Evolutionary conservation across 2,888 invertebrate species (phyloP).

Genomic region (Troilus luridus): DNA sequence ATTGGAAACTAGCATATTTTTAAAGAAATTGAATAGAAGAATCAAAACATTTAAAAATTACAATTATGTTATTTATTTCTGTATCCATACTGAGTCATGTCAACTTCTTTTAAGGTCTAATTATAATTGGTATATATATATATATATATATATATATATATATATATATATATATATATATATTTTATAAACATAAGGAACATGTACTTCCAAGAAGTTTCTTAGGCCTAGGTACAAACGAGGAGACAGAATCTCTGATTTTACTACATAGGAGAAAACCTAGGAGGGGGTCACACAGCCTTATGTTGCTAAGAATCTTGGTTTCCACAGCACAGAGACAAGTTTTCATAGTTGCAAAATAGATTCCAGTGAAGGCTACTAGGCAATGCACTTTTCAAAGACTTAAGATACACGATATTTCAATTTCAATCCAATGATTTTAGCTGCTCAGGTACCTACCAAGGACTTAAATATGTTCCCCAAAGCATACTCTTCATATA

Average conservation of each 20-base stretch:
- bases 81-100: background rate
- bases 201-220: background rate
- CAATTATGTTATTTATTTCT: background rate
- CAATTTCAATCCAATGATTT: too few species aligned
- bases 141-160: background rate
- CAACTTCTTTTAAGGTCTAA: background rate
- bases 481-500: too few species aligned
- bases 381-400: too few species aligned
- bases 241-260: background rate
- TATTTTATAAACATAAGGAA: background rate
- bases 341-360: too few species aligned
- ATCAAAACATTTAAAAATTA: background rate
- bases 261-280: background rate
- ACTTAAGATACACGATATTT: too few species aligned
- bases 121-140: background rate
- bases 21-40: background rate
- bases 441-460: too few species aligned
- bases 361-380: too few species aligned
- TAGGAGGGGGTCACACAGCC: too few species aligned
- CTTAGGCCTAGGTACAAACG: background rate
- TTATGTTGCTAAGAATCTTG: too few species aligned
- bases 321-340: too few species aligned
- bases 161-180: background rate
- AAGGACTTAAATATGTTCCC: too few species aligned
- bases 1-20: background rate